These are phyloP conservation scores for Electrophaes corylata DNA, from an alignment of 2,888 invertebrate genomes.

Conservation along the genomic window DNA sequence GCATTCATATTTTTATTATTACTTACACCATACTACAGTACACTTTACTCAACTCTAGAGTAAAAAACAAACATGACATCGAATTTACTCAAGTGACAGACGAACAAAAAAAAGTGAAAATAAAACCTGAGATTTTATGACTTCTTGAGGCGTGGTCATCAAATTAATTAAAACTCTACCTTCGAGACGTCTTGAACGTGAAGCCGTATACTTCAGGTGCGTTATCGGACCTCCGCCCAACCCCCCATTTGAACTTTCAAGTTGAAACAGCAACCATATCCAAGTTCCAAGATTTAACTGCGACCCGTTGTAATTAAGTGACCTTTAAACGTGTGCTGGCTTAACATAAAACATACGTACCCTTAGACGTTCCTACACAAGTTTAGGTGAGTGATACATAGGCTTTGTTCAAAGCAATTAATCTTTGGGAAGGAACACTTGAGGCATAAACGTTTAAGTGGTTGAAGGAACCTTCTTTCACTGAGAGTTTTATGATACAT, in stretches of 20 bases:
- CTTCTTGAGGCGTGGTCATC: too few relatives aligned
- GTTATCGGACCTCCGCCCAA: slow-evolving; percentile 27
- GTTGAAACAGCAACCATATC: slow-evolving; percentile 47
- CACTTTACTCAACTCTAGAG: too few relatives aligned
- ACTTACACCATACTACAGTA: too few relatives aligned
- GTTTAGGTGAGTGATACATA: slow-evolving; percentile 22
- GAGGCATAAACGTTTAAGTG: slow-evolving; percentile 6
- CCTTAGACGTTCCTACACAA: slow-evolving; percentile 21
- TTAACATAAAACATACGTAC: slow-evolving; percentile 19
- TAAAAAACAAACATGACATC: neutral
- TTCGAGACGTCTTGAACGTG: neutral
- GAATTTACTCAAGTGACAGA: too few relatives aligned
- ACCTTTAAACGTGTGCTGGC: slow-evolving; percentile 50
- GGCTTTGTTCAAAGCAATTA: slow-evolving; percentile 18
- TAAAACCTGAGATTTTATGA: too few relatives aligned
- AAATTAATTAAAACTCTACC: neutral
- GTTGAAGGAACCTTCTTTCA: slow-evolving; percentile 7
- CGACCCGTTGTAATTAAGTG: slow-evolving; percentile 58
- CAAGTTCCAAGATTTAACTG: slow-evolving; percentile 58
- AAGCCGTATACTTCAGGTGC: slow-evolving; percentile 1
- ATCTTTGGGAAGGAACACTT: slow-evolving; percentile 13
- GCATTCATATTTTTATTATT: too few relatives aligned
- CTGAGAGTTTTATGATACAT: neutral
- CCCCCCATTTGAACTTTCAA: slow-evolving; percentile 48
- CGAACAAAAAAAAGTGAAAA: too few relatives aligned